These are phyloP conservation scores for Diorhabda sublineata DNA, from an alignment of 1,140 invertebrate genomes.

Conservation along the genomic window DNA sequence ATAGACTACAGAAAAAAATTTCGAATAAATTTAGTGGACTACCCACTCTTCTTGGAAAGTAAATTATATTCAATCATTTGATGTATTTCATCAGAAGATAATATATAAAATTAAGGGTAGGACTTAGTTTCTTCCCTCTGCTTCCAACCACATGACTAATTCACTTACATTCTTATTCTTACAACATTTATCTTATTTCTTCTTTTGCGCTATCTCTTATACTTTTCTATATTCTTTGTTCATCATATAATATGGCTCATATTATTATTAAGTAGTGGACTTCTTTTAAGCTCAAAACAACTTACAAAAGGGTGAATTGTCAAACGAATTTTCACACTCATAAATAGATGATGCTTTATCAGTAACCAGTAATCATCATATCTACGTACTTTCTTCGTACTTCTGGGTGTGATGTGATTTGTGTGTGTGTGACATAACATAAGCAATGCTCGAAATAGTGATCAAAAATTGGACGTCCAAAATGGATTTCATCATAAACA, in stretches of 20 bases:
- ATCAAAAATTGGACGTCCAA: no score
- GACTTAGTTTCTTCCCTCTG: not conserved
- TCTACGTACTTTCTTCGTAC: no score
- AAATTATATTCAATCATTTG: not conserved
- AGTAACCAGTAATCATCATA: no score
- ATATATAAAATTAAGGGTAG: not conserved
- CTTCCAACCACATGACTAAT: not conserved
- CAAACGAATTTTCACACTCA: no score
- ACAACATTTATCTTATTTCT: not conserved
- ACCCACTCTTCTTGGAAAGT: constrained; percentile 36
- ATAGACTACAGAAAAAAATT: constrained; percentile 42
- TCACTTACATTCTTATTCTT: not conserved
- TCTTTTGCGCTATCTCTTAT: not conserved
- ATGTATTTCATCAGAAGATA: not conserved
- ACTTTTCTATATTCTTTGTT: not conserved
- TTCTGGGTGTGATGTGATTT: no score
- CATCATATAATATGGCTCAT: not conserved
- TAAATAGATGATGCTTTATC: no score
- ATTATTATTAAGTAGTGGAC: no score
- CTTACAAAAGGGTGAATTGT: no score
- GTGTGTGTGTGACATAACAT: no score
- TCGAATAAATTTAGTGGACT: constrained; percentile 37
- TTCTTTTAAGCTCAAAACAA: no score
- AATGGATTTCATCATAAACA: no score
- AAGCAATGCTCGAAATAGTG: no score